Base-by-base conservation (phyloP, 2,888 invertebrate genomes). In the Proisotoma minuta region DNA sequence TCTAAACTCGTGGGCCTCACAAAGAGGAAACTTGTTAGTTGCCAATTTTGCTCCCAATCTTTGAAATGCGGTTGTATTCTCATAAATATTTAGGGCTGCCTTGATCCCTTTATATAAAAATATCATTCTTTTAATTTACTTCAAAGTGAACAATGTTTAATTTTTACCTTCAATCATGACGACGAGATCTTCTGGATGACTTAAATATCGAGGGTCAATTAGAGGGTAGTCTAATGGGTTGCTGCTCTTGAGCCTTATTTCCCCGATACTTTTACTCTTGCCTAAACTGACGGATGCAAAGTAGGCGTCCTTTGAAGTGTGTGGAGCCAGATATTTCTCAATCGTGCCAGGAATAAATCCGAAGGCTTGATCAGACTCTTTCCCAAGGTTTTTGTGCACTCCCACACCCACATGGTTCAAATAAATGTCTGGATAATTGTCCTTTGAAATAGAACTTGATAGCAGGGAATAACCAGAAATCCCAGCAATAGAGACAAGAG, bases 171-270 rank as follows among this genome's bases (percentile, higher is more conserved):
- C 71, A 12, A 65, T 29, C 67, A 71, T 70, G 24, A 63, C 63
- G 34, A 50, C 53, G 8, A 73, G 63, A 59, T 72, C 74, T 34
- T 68, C 65, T 3, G 59, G 52, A 48, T 71, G 62, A n/a, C 64
- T 59, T 1, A 73, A 51, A 68, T 82, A 82, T 71, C 81, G 81
- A 20, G 81, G 79, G 62, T 81, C 77, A 57, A 82, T 77, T n/a
- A 76, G 69, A 1, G 81, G 82, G 63, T 77, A 77, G 0, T 77
- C 75, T 27, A 75, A 72, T 1, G 81, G 80, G 70, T 82, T 76
- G 4, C 67, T 74, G 12, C 77, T 76, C 62, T 75, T 75, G 15
- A 82, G 75, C 56, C 75, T 78, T 10, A 82, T 60, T 26, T 73
- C 73, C 22, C 82, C 82, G n/a, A 73, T 68, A 54, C 80, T 80